phyloP scores from a whole-genome alignment of 2,888 invertebrate species.

The Nudaria mundana region DNA sequence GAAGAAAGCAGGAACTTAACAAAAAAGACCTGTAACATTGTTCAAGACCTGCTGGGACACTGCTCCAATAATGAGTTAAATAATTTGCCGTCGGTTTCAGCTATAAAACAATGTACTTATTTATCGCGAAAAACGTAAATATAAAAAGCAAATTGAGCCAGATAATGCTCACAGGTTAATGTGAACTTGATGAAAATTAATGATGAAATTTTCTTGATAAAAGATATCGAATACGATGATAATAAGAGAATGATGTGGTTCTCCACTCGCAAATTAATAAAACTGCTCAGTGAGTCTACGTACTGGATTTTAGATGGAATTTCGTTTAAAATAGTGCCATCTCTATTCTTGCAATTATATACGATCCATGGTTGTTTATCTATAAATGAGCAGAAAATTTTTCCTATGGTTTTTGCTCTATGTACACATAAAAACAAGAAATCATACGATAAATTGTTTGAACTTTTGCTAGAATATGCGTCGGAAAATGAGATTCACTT shows the following conservation, averaged over 20 bases:
- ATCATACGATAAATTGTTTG: neutral
- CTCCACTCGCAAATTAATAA: neutral
- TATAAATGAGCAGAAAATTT: neutral
- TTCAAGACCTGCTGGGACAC: no score
- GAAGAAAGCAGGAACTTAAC: no score
- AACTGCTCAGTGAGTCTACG: neutral
- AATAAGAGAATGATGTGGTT: neutral
- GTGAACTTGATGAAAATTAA: no score
- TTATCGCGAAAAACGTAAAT: no score
- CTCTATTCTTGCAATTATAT: neutral
- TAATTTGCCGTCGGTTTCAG: no score
- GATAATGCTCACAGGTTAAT: no score
- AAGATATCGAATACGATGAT: neutral
- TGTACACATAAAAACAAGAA: neutral
- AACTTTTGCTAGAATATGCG: neutral
- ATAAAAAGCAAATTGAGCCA: no score
- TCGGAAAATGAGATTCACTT: neutral
- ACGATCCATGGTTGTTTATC: neutral
- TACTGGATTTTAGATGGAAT: neutral
- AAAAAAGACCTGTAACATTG: no score
- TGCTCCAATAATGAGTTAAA: no score
- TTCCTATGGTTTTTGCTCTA: neutral
- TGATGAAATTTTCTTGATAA: no score
- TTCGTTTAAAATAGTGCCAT: neutral
- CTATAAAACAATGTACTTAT: no score